Conservation (phyloP, 2,797 vertebrate species). For the Philypnodon macrostomus region DNA sequence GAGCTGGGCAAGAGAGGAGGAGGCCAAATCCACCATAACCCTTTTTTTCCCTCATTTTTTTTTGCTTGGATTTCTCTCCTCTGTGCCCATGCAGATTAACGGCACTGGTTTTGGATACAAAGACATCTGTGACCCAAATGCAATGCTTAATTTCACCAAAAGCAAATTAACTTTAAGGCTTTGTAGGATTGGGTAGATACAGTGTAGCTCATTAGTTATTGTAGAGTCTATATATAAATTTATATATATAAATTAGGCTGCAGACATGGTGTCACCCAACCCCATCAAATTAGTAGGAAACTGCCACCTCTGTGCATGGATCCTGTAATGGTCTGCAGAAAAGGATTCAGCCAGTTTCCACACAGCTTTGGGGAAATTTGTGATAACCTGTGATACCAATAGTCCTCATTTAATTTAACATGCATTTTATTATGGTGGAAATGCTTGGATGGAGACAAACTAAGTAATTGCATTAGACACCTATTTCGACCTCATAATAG, state of each 20-base stretch:
- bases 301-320: slow-evolving; percentile 1
- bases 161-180: slow-evolving; percentile 8
- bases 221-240: not conserved
- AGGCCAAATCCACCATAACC: slow-evolving; percentile 50
- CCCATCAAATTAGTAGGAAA: slow-evolving; percentile 7
- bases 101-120: slow-evolving; percentile 43
- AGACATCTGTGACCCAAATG: slow-evolving; percentile 57
- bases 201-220: slow-evolving; percentile 4
- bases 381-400: not conserved
- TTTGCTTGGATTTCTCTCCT: slow-evolving; percentile 42
- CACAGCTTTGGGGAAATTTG: not conserved
- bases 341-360: not conserved
- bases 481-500: too few relatives aligned
- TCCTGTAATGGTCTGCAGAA: not conserved
- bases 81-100: slow-evolving; percentile 57
- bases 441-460: too few relatives aligned
- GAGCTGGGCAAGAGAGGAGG: slow-evolving; percentile 34
- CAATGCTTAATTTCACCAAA: slow-evolving; percentile 12
- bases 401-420: not conserved
- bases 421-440: too few relatives aligned
- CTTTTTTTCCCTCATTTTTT: slow-evolving; percentile 24
- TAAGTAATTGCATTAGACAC: too few relatives aligned
- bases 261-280: slow-evolving; percentile 1
- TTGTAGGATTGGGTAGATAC: slow-evolving; percentile 2
- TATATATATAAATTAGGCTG: too few relatives aligned